These are phyloP conservation scores for Morelia viridis DNA, from an alignment of 2,797 vertebrate genomes.

Conservation along the genomic window DNA sequence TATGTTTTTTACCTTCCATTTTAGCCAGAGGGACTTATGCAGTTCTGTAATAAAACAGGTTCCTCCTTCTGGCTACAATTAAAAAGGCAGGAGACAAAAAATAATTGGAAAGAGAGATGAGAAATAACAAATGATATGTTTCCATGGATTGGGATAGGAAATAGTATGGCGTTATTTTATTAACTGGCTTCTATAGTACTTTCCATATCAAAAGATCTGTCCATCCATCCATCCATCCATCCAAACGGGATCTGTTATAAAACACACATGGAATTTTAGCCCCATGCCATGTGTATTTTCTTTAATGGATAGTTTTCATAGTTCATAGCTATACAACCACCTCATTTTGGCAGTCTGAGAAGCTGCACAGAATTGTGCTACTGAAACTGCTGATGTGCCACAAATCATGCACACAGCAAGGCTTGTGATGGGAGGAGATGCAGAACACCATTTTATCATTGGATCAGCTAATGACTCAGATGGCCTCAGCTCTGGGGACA, in stretches of 20 bases:
- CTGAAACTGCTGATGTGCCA: neutral
- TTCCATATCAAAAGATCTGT: neutral
- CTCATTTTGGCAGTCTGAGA: neutral
- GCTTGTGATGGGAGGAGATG: neutral
- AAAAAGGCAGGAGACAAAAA: neutral
- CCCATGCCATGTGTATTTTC: neutral
- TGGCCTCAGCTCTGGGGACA: neutral
- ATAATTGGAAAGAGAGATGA: too few species aligned
- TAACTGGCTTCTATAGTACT: neutral
- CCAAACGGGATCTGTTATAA: neutral
- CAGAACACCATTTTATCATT: neutral
- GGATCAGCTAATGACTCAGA: neutral
- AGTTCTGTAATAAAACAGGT: neutral
- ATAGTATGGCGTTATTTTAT: neutral
- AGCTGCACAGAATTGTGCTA: neutral
- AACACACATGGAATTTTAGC: neutral
- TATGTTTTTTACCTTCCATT: neutral
- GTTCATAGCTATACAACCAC: neutral
- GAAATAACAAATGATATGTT: neutral
- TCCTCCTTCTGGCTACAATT: neutral
- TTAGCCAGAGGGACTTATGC: neutral
- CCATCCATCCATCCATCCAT: neutral
- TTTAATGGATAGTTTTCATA: neutral
- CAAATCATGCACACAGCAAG: neutral
- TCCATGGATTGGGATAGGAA: neutral